A percentile compares a stretch with the other conserved stretches of the same genome.
Evolutionary conservation across 2,797 vertebrate genomes (phyloP).

Genomic region (Ctenochaetus hawaiiensis): DNA sequence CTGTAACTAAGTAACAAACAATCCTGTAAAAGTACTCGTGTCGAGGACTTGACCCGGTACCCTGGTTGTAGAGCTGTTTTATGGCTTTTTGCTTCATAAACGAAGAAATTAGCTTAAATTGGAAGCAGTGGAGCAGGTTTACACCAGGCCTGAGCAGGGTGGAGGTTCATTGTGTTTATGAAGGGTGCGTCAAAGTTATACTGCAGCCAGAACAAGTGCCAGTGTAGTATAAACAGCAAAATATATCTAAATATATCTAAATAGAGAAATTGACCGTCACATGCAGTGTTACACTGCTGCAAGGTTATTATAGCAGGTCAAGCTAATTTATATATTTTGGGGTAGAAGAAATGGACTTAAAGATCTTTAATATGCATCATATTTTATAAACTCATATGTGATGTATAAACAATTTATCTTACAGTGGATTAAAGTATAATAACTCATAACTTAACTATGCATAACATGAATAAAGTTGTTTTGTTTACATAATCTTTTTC

Average conservation of each 20-base stretch:
- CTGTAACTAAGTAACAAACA: fast-evolving
- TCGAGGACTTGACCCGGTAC: too few relatives aligned
- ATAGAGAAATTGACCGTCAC: not conserved
- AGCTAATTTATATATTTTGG: not conserved
- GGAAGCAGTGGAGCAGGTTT: fast-evolving
- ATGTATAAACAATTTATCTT: not conserved
- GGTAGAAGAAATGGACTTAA: not conserved
- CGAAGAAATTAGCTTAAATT: not conserved
- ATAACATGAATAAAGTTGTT: too few relatives aligned
- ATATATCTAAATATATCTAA: not conserved
- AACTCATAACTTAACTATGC: too few relatives aligned
- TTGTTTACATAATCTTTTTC: too few relatives aligned
- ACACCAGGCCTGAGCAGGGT: constrained; percentile 2
- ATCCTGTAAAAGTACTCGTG: fast-evolving
- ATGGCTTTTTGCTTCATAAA: fast-evolving
- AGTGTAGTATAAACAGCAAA: not conserved
- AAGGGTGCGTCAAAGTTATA: constrained; percentile 39
- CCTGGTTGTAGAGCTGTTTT: not conserved
- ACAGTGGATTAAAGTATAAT: too few relatives aligned
- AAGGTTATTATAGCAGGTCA: too few relatives aligned
- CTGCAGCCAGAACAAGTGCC: not conserved
- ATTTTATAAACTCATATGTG: not conserved
- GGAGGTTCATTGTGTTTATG: not conserved
- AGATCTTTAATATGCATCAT: not conserved
- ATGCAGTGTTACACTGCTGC: not conserved